Percentiles rank a stretch among this genome's conserved stretches.
These are phyloP conservation scores for Papilio helenus DNA, from an alignment of 1,140 invertebrate species.

Conservation along the genomic window DNA sequence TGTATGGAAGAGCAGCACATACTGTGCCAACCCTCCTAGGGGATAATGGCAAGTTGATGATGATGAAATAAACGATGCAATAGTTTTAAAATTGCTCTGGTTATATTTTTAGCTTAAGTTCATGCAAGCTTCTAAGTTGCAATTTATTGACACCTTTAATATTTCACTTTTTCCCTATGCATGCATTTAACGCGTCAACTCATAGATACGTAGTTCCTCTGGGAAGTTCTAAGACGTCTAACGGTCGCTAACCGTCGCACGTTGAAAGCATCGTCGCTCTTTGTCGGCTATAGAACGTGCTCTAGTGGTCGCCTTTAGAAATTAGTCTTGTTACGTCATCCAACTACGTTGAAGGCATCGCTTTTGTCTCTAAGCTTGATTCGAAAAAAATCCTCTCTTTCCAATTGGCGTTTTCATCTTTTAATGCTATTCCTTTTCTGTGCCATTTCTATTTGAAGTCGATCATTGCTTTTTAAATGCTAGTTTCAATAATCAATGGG, in stretches of 20 bases:
- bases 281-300: constrained; percentile 52
- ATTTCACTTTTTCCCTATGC: background rate
- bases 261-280: constrained; percentile 41
- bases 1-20: too few species aligned
- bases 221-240: constrained; percentile 4
- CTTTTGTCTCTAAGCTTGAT: constrained; percentile 32
- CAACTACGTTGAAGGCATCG: constrained; percentile 28
- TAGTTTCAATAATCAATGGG: background rate
- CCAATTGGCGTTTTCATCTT: constrained; percentile 30
- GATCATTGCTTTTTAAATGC: background rate
- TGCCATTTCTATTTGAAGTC: background rate
- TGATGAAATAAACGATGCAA: too few species aligned
- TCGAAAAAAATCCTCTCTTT: constrained; percentile 26
- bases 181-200: background rate
- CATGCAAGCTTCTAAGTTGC: background rate
- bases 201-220: background rate
- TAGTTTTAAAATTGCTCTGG: background rate
- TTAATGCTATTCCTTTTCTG: constrained; percentile 8
- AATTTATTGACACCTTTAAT: background rate
- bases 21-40: too few species aligned
- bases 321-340: constrained; percentile 48
- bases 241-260: constrained; percentile 28
- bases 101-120: background rate
- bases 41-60: too few species aligned
- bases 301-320: constrained; percentile 51